Evolutionary conservation across 2,888 invertebrate species (phyloP).

Genomic region (Phyllotreta cruciferae): DNA sequence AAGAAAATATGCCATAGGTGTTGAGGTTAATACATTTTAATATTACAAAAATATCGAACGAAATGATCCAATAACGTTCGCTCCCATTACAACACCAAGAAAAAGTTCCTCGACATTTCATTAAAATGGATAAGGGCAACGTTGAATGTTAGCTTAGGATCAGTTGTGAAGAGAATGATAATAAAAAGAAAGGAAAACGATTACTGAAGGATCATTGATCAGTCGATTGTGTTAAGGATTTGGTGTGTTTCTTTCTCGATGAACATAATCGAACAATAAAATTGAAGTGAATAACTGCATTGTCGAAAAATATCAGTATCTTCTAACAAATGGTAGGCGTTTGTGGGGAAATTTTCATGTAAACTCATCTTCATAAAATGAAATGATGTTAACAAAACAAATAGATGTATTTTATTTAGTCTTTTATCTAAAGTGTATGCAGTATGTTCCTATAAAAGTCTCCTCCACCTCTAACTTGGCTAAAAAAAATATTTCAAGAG

Average conservation of each 20-base stretch:
- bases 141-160: slow-evolving; percentile 13
- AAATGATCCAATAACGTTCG: neutral
- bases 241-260: slow-evolving; percentile 1
- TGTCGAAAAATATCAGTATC: no score
- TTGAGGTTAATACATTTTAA: neutral
- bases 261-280: slow-evolving; percentile 8
- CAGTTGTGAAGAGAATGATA: slow-evolving; percentile 1
- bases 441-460: no score
- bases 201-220: slow-evolving; percentile 12
- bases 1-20: no score
- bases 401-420: no score
- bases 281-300: slow-evolving; percentile 4
- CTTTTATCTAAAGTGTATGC: no score
- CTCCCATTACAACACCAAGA: neutral
- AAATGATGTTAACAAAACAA: no score
- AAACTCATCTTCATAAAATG: no score
- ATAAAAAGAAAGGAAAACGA: slow-evolving; percentile 10
- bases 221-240: slow-evolving; percentile 14
- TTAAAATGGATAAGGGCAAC: slow-evolving; percentile 11
- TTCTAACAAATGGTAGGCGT: no score
- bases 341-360: no score
- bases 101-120: slow-evolving; percentile 1
- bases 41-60: slow-evolving; percentile 1
- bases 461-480: no score
- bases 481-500: no score